Evolutionary conservation across 2,113 vertebrate genomes (phyloP).

Genomic region (Grus americana): DNA sequence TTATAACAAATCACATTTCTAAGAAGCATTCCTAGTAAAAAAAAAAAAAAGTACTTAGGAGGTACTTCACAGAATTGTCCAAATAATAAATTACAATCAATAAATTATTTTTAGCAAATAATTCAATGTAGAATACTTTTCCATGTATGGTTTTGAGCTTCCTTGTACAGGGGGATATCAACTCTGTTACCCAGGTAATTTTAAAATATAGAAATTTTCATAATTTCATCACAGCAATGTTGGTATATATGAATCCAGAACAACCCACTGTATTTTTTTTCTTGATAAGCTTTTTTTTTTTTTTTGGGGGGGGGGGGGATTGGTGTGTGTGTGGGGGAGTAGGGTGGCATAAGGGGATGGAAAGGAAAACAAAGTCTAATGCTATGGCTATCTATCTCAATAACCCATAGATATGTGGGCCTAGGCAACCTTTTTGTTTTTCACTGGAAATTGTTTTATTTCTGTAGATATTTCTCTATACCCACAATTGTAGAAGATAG

Average conservation of each 20-base stretch:
- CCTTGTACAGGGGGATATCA: neutral
- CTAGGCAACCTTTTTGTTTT: neutral
- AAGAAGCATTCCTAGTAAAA: neutral
- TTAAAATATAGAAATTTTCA: neutral
- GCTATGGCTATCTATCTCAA: neutral
- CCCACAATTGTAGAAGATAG: neutral
- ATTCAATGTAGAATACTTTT: neutral
- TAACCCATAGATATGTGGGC: neutral
- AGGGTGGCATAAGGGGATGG: rapidly evolving
- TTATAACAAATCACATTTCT: neutral
- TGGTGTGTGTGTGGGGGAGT: no score
- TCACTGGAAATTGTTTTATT: neutral
- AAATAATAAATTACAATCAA: neutral
- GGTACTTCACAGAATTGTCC: neutral
- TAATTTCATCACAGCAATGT: neutral
- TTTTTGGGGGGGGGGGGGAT: no score
- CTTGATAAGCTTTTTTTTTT: neutral
- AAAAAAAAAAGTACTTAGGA: neutral
- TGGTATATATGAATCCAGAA: neutral
- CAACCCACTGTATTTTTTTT: neutral
- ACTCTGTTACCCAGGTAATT: neutral
- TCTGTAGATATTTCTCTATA: neutral
- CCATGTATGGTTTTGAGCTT: neutral
- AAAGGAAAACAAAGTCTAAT: neutral
- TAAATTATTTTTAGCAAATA: neutral